Evolutionary conservation across 1,140 invertebrate species (phyloP).

Genomic region (Panulirus ornatus): DNA sequence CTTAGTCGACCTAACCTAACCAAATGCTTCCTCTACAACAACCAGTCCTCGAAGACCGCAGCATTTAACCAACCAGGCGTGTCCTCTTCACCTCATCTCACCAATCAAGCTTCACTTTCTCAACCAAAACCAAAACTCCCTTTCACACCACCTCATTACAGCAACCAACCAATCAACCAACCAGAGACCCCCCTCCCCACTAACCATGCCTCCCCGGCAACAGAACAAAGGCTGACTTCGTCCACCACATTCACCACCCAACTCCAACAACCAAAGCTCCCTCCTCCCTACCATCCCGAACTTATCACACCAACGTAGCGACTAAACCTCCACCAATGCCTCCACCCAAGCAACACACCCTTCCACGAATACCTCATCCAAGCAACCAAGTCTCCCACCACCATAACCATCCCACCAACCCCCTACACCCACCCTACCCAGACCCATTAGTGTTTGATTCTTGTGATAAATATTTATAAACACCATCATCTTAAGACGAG

Average conservation of each 20-base stretch:
- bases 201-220: neutral
- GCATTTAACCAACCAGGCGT: too few species aligned
- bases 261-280: neutral
- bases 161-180: too few species aligned
- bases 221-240: too few species aligned
- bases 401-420: neutral
- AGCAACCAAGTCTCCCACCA: neutral
- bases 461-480: slow-evolving; percentile 47
- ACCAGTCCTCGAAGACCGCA: too few species aligned
- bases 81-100: neutral
- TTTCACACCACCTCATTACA: too few species aligned
- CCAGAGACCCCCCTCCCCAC: neutral
- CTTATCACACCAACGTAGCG: neutral
- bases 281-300: neutral
- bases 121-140: neutral
- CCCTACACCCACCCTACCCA: neutral
- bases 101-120: neutral
- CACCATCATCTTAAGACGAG: neutral
- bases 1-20: neutral
- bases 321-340: neutral
- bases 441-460: slow-evolving; percentile 40
- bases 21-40: neutral
- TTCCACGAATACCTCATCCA: neutral
- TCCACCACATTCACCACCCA: neutral
- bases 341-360: neutral